Evolutionary conservation across 2,113 vertebrate species (phyloP), one percentile per base, ranked within the genome.

Genomic region (Corydoras sp.): DNA sequence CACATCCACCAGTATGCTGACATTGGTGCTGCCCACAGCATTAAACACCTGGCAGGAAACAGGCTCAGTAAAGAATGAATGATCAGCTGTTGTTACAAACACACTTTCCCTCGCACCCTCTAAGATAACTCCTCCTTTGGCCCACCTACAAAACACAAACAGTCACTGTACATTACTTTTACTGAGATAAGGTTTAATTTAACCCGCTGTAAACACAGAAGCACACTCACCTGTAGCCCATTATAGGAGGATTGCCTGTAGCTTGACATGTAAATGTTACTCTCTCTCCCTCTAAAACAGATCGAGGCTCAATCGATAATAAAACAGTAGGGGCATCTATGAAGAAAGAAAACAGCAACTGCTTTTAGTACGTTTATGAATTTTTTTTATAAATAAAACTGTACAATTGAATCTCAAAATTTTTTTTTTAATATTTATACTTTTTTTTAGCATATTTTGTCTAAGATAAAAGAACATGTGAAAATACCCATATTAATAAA

Each of bases 11-110:
- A 98, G 83, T 1, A 95, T 97, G 92, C 95, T 98, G 89, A 98
- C 94, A 1, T 98, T 98, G 79, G 96, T 98, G 89, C 85, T 96
- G 35, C 96, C 96, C 77, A 98, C 92, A 10, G 92, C 92, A 55
- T 98, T 98, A 88, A 94, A 92, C 60, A 99, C 96, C 77, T 95
- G 93, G 61, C 96, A 99, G 65, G 95, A 97, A 53, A 99, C 95
- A 0, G 96, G 95, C 85, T 99, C 96, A 0, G 96, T 98, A 88
- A 98, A 98, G 88, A 96, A 99, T 64, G 95, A 94, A 74, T 96
- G 90, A 10, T 99, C 95, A 0, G 95, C 95, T 0, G 93, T 92
- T 0, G 96, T 95, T 86, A 95, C 89, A 3, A 94, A 95, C 68
- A 30, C 2, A 50, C 62, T 63, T 14, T 66, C 55, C 74, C 65